Evolutionary conservation across 2,888 invertebrate species (phyloP).

Genomic region (Helicoverpa assulta): DNA sequence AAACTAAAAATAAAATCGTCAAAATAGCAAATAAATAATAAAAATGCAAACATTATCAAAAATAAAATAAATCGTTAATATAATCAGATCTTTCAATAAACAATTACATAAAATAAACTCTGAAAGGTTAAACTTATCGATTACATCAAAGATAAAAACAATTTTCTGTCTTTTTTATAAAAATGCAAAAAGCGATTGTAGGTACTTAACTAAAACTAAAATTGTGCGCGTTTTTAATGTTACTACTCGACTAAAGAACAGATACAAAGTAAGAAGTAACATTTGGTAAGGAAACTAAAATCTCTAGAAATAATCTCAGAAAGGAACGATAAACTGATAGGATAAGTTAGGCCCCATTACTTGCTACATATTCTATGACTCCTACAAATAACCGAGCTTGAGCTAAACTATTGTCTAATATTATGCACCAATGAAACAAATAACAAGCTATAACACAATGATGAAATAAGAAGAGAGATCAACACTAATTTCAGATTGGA

Average conservation of each 20-base stretch:
- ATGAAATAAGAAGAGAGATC: slow-evolving; percentile 57
- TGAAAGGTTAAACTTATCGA: slow-evolving; percentile 48
- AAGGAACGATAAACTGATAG: slow-evolving; percentile 8
- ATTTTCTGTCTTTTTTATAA: slow-evolving; percentile 38
- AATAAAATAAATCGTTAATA: slow-evolving; percentile 44
- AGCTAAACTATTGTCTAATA: slow-evolving; percentile 28
- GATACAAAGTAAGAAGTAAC: neutral
- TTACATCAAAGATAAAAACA: slow-evolving; percentile 20
- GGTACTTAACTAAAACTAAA: slow-evolving; percentile 23
- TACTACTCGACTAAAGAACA: slow-evolving; percentile 7
- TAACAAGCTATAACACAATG: slow-evolving; percentile 34
- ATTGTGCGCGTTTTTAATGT: slow-evolving; percentile 41
- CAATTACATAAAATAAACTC: slow-evolving; percentile 38
- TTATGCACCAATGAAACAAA: slow-evolving; percentile 45
- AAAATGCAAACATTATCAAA: slow-evolving; percentile 52
- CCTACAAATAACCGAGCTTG: slow-evolving; percentile 27
- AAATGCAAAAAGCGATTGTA: slow-evolving; percentile 50
- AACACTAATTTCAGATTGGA: slow-evolving; percentile 58
- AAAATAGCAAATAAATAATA: slow-evolving; percentile 36
- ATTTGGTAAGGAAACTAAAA: slow-evolving; percentile 10
- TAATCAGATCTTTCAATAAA: slow-evolving; percentile 53
- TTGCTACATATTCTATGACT: slow-evolving; percentile 10
- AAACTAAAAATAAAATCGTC: slow-evolving; percentile 28
- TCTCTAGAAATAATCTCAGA: slow-evolving; percentile 41
- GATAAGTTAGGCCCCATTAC: slow-evolving; percentile 9